phyloP scores from a whole-genome alignment of 2,797 vertebrate species.

The Manis crassicaudata region DNA sequence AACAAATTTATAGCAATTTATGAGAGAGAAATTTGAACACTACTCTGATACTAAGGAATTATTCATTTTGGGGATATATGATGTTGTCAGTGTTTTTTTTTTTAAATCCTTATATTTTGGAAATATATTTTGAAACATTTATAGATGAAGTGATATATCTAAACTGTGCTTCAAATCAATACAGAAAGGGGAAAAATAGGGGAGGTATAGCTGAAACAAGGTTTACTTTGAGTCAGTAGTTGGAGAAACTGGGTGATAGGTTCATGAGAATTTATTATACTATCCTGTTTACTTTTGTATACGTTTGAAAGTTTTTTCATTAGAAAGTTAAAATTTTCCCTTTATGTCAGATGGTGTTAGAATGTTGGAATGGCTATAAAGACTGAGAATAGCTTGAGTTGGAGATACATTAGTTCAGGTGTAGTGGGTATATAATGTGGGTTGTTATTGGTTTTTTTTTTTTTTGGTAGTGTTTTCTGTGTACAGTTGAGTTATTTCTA shows the following conservation, averaged over 20 bases:
- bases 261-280: not conserved
- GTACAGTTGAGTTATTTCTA: not conserved
- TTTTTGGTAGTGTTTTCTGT: not conserved
- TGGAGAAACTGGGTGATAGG: not conserved
- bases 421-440: not conserved
- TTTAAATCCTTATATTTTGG: not conserved
- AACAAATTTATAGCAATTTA: not conserved
- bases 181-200: not conserved
- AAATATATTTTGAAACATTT: not conserved
- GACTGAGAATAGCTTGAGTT: not conserved
- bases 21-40: not conserved
- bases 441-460: too few relatives aligned
- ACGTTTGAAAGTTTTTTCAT: not conserved
- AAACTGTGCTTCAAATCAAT: not conserved
- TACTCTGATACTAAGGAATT: not conserved
- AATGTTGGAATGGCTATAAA: not conserved
- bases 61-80: not conserved
- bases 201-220: not conserved
- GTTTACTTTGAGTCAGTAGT: not conserved
- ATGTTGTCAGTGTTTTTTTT: not conserved
- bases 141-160: not conserved
- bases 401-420: not conserved
- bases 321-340: not conserved
- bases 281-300: not conserved
- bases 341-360: not conserved